Conservation (phyloP, 1,140 invertebrate species). For the Achatina immaculata region DNA sequence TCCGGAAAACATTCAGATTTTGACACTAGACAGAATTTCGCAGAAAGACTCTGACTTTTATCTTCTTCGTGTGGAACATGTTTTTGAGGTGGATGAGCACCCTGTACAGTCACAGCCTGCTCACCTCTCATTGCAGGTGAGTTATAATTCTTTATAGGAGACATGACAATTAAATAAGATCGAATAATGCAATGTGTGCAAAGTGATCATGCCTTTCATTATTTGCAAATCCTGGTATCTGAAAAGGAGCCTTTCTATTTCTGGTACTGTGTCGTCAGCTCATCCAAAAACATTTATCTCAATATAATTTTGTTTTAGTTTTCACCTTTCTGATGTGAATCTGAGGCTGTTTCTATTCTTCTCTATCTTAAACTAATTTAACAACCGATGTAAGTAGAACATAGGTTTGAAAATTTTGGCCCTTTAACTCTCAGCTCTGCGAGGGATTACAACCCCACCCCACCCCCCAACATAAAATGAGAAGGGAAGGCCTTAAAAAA, state of each 20-base stretch:
- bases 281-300: neutral
- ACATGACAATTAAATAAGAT: neutral
- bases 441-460: too few relatives aligned
- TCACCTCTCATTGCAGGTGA: constrained; percentile 16
- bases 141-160: neutral
- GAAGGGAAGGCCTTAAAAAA: too few relatives aligned
- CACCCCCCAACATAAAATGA: too few relatives aligned
- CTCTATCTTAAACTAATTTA: too few relatives aligned
- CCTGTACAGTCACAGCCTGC: neutral
- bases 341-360: too few relatives aligned
- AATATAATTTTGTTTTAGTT: neutral
- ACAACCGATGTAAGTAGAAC: too few relatives aligned
- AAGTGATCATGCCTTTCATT: neutral
- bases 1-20: constrained; percentile 84
- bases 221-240: neutral
- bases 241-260: neutral
- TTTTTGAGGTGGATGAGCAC: constrained; percentile 83
- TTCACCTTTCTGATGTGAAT: too few relatives aligned
- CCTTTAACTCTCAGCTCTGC: too few relatives aligned
- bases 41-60: constrained; percentile 63
- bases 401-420: too few relatives aligned
- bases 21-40: constrained; percentile 86
- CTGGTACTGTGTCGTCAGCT: neutral
- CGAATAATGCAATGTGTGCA: neutral
- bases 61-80: constrained; percentile 88